Base-by-base conservation (phyloP, 2,113 vertebrate species). In the Holacanthus passer region DNA sequence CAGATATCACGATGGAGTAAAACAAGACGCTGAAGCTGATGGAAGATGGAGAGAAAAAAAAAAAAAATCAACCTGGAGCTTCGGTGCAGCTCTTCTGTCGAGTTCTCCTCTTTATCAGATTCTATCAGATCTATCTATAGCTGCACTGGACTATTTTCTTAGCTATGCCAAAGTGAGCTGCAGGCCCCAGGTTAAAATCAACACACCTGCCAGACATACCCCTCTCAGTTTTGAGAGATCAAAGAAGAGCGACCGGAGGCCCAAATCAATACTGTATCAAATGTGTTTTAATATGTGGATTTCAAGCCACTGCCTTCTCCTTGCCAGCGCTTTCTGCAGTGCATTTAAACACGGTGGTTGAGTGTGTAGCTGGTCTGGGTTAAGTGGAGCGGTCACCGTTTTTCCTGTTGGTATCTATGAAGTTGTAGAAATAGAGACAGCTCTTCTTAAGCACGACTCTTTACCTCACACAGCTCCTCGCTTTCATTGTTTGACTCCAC, bases 261-360 rank as follows among this genome's bases (percentile, higher is more conserved):
- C 74, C 64, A 31, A 90, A 92, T 92, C 91, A 90, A 93, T 91
- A 91, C 77, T 53, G 77, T 56, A 85, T 85, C 80, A 83, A 77
- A 72, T 8, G 32, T 83, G 55, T 89, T 88, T 87, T 77, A 87
- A 66, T 56, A 24, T 79, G 77, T 73, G 80, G 59, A 73, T 85
- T 87, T 85, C 66, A 79, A 77, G 70, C 47, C 29, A 66, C 20
- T 63, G 0, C 22, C 41, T 71, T 72, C 53, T 41, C 13, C 53
- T 73, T 82, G 62, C 35, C 69, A 60, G 73, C 43, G 17, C 70
- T 39, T 24, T 37, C n/a, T 53, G 65, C 3, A 64, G 24, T 67
- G 39, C 48, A 82, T 89, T 87, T 79, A 59, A 73, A 67, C 27
- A 32, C 43, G 37, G 43, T 52, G 47, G 17, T 50, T 87, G 19